Conservation (phyloP, 1,140 invertebrate genomes). For the Drosophila triauraria region DNA sequence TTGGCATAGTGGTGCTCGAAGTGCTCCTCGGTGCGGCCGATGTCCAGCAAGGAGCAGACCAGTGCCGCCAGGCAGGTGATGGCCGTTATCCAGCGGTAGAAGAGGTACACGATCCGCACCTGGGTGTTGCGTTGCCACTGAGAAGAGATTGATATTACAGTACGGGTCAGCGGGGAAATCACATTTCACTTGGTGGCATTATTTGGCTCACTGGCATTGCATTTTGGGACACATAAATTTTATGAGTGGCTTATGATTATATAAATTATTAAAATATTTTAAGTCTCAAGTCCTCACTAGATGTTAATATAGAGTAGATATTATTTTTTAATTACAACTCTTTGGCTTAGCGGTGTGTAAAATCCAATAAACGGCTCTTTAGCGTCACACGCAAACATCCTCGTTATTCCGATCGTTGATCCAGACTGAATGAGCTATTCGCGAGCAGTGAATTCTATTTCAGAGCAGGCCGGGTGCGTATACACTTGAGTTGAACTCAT, state of each 20-base stretch:
- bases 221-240: neutral
- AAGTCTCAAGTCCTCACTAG: too few relatives aligned
- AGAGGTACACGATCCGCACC: slow-evolving; percentile 86
- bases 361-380: slow-evolving; percentile 6
- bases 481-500: neutral
- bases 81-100: slow-evolving; percentile 87
- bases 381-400: neutral
- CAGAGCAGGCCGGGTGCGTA: neutral
- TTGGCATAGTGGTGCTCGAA: slow-evolving; percentile 85
- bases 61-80: slow-evolving; percentile 86
- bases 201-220: neutral
- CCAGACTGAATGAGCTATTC: neutral
- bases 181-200: neutral
- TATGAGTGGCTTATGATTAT: neutral
- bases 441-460: neutral
- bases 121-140: slow-evolving; percentile 85
- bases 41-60: slow-evolving; percentile 86
- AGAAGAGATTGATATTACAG: neutral
- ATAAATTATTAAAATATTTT: neutral
- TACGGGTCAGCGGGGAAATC: neutral
- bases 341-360: neutral
- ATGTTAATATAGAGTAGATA: neutral
- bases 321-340: neutral
- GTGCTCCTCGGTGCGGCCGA: slow-evolving; percentile 84
- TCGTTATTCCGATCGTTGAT: slow-evolving; percentile 1